These are phyloP conservation scores for Trilocha varians DNA, from an alignment of 2,888 invertebrate species.

Conservation along the genomic window DNA sequence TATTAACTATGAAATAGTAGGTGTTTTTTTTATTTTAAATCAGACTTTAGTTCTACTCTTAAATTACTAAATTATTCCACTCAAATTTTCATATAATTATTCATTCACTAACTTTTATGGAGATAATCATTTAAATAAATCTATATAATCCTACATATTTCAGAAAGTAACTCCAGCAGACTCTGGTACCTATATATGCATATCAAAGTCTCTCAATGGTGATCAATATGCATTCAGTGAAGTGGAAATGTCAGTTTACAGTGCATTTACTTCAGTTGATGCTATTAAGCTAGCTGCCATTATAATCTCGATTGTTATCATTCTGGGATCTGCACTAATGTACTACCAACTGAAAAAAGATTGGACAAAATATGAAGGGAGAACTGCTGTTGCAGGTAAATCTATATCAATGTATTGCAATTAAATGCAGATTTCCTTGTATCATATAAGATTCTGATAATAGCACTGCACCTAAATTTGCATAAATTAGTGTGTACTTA, in stretches of 20 bases:
- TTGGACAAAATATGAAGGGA: slow-evolving; percentile 57
- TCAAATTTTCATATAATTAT: background rate
- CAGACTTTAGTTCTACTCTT: too few relatives aligned
- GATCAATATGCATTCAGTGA: slow-evolving; percentile 67
- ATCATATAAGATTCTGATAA: too few relatives aligned
- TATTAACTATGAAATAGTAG: too few relatives aligned
- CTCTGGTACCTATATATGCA: slow-evolving; percentile 77
- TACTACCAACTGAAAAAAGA: slow-evolving; percentile 56
- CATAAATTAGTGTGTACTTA: too few relatives aligned
- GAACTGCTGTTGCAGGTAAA: slow-evolving; percentile 49
- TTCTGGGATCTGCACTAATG: slow-evolving; percentile 53
- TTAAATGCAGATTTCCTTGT: too few relatives aligned
- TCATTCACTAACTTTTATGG: background rate
- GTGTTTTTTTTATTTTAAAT: too few relatives aligned
- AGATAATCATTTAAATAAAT: background rate
- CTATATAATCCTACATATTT: slow-evolving; percentile 9
- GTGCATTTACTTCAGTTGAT: slow-evolving; percentile 50
- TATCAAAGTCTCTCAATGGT: slow-evolving; percentile 73
- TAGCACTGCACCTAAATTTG: too few relatives aligned
- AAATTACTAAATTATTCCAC: too few relatives aligned
- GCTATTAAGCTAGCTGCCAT: slow-evolving; percentile 62
- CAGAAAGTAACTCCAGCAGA: slow-evolving; percentile 76
- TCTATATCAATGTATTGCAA: background rate
- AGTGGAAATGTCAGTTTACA: slow-evolving; percentile 75
- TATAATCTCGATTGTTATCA: slow-evolving; percentile 55